A percentile compares a stretch with the other conserved stretches of the same genome.
These are phyloP conservation scores for Colletes latitarsis DNA, from an alignment of 1,140 invertebrate genomes.

Conservation along the genomic window DNA sequence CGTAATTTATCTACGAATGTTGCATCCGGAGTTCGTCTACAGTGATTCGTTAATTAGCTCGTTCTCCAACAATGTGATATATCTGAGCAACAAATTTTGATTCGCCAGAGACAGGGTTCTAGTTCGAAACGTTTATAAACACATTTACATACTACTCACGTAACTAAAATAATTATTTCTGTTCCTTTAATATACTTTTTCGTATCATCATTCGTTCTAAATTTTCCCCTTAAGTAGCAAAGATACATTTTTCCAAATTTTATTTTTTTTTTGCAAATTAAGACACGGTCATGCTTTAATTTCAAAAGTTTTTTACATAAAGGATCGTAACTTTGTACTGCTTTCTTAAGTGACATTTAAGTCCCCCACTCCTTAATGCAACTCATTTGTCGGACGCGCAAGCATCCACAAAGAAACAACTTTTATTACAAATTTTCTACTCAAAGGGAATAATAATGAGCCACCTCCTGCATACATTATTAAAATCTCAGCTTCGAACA, in stretches of 20 bases:
- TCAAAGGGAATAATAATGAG: not conserved
- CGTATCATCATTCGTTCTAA: no score
- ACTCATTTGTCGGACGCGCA: not conserved
- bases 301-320: no score
- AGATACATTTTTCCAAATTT: no score
- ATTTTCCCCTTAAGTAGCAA: no score
- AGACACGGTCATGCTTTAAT: no score
- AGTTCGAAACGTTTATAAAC: not conserved
- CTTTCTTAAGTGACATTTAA: no score
- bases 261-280: no score
- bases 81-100: not conserved
- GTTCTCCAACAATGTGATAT: not conserved
- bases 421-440: not conserved
- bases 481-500: constrained; percentile 17
- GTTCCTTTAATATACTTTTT: no score
- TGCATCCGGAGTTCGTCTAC: not conserved
- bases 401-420: not conserved
- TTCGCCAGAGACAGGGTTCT: not conserved
- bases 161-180: no score
- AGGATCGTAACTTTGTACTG: no score
- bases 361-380: not conserved
- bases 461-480: not conserved
- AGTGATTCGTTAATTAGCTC: not conserved
- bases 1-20: not conserved
- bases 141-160: no score